These are phyloP conservation scores for Tychaedon coryphoeus DNA, from an alignment of 2,113 vertebrate genomes.

Conservation along the genomic window DNA sequence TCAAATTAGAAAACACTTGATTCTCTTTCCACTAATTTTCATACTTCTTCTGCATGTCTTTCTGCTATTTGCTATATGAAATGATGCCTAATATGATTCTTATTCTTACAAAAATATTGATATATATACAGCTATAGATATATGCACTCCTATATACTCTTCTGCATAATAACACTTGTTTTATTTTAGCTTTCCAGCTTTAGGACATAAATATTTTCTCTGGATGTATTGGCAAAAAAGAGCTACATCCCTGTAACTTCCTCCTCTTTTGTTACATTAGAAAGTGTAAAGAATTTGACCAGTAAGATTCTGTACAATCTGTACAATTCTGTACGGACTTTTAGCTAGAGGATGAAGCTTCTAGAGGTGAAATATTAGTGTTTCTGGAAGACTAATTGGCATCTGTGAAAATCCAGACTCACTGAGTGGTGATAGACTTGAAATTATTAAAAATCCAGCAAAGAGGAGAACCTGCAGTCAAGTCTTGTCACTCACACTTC, in stretches of 20 bases:
- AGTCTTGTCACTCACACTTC: background rate
- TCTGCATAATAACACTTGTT: background rate
- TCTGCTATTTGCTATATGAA: background rate
- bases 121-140: background rate
- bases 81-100: background rate
- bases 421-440: background rate
- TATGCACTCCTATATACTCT: background rate
- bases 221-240: background rate
- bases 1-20: background rate
- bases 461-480: background rate
- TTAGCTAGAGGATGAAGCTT: background rate
- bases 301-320: background rate
- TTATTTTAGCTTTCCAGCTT: background rate
- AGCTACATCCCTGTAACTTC: background rate
- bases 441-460: background rate
- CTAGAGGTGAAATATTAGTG: background rate
- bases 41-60: background rate
- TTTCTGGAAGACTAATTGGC: background rate
- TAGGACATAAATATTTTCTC: background rate
- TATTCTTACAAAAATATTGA: background rate
- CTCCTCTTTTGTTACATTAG: background rate
- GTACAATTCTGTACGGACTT: background rate
- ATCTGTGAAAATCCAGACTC: background rate
- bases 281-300: background rate
- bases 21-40: background rate